These are phyloP conservation scores for Thomomys bottae DNA, from an alignment of 2,113 vertebrate genomes.

Conservation along the genomic window DNA sequence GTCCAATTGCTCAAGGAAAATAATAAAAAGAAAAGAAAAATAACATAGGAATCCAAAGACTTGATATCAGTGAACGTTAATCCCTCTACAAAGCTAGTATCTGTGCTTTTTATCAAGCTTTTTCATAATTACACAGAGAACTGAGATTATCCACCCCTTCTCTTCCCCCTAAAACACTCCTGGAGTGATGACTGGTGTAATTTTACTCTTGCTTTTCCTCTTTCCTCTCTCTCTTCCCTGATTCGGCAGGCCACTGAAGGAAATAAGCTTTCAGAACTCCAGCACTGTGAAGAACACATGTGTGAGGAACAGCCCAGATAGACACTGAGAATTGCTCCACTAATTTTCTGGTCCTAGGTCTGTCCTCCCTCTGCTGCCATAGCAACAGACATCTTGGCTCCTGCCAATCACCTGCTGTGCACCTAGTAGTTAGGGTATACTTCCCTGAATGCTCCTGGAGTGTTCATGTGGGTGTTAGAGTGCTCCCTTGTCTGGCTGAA, in stretches of 20 bases:
- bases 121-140: not conserved
- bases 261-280: accelerated
- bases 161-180: not conserved
- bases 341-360: too few species aligned
- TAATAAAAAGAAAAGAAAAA: too few species aligned
- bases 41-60: not conserved
- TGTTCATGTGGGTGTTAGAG: too few species aligned
- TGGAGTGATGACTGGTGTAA: not conserved
- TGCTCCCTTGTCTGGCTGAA: not conserved
- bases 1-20: too few species aligned
- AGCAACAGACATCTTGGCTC: not conserved
- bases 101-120: not conserved
- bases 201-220: not conserved
- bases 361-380: not conserved
- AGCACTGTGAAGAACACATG: too few species aligned
- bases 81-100: not conserved
- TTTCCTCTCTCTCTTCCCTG: not conserved
- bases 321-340: not conserved
- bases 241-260: too few species aligned
- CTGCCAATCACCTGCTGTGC: accelerated
- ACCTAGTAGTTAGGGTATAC: not conserved
- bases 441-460: not conserved
- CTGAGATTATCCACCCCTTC: not conserved
- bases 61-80: not conserved
- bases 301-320: not conserved